Conservation (phyloP, 1,140 invertebrate species). For the Trissolcus basalis region DNA sequence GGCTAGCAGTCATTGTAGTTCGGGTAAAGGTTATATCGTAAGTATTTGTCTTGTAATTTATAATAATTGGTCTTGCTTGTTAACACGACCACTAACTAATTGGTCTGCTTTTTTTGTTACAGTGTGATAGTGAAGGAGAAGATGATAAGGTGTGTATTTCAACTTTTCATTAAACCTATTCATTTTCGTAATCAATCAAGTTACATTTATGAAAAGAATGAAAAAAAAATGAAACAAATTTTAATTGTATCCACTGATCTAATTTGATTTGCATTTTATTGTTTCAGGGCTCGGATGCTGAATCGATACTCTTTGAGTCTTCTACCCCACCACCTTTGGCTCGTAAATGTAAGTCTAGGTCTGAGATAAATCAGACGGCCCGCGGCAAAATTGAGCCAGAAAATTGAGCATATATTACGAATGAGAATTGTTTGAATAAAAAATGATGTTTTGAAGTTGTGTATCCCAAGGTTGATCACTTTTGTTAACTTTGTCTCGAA, state of each 20-base stretch:
- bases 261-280: slow-evolving; percentile 45
- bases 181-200: background rate
- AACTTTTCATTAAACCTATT: background rate
- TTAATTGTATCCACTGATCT: slow-evolving; percentile 10
- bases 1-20: slow-evolving; percentile 90
- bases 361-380: slow-evolving; percentile 31
- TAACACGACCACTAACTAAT: slow-evolving; percentile 54
- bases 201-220: too few species aligned
- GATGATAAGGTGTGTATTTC: slow-evolving; percentile 85
- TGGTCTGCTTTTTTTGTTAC: slow-evolving; percentile 76
- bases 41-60: slow-evolving; percentile 77
- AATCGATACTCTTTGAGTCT: slow-evolving; percentile 84
- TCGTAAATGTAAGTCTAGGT: slow-evolving; percentile 77
- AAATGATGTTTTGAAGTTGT: too few species aligned
- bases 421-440: slow-evolving; percentile 2
- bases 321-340: slow-evolving; percentile 79
- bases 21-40: slow-evolving; percentile 92
- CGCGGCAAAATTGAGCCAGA: too few species aligned
- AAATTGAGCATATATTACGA: slow-evolving; percentile 6
- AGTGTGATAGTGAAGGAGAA: slow-evolving; percentile 93
- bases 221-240: background rate
- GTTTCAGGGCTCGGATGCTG: slow-evolving; percentile 82
- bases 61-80: slow-evolving; percentile 10
- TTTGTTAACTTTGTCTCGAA: too few species aligned
- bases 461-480: too few species aligned